Conservation (phyloP, 1,140 invertebrate genomes). For the Drosophila nikananu region DNA sequence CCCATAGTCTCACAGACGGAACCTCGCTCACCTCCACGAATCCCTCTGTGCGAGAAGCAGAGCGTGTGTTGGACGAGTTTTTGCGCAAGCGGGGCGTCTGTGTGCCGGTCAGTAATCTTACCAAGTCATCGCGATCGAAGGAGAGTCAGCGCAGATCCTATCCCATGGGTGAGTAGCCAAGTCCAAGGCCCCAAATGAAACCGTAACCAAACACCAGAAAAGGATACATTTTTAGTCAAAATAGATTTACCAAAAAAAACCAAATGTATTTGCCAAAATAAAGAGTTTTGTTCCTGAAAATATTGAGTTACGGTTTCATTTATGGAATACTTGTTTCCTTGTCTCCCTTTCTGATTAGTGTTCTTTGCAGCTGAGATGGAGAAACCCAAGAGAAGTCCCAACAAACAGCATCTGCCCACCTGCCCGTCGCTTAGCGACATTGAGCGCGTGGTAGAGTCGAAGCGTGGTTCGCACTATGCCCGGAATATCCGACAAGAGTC, state of each 20-base stretch:
- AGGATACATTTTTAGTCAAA: conserved; percentile 1
- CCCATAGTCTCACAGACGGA: conserved; percentile 58
- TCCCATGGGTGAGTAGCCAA: conserved; percentile 68
- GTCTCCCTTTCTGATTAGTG: neutral
- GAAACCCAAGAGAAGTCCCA: conserved; percentile 21
- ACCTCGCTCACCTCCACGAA: conserved; percentile 70
- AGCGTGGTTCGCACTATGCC: conserved; percentile 62
- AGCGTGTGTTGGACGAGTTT: conserved; percentile 74
- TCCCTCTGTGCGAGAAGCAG: conserved; percentile 72
- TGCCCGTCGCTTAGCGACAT: conserved; percentile 79
- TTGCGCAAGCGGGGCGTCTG: conserved; percentile 60
- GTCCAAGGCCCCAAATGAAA: conserved; percentile 20
- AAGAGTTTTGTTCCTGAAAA: conserved; percentile 8
- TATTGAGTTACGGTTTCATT: conserved; percentile 29
- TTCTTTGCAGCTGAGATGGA: conserved; percentile 52
- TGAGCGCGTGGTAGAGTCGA: conserved; percentile 69
- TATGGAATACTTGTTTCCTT: neutral
- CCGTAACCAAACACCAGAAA: conserved; percentile 31
- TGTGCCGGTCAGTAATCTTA: conserved; percentile 21
- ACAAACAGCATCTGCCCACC: conserved; percentile 44
- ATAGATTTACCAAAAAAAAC: conserved; percentile 22
- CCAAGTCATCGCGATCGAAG: conserved; percentile 20
- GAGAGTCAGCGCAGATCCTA: conserved; percentile 67
- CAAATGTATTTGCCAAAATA: conserved; percentile 32
- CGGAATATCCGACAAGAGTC: conserved; percentile 62